Base-by-base conservation (phyloP, 2,113 vertebrate genomes). In the Catharus bicknelli region DNA sequence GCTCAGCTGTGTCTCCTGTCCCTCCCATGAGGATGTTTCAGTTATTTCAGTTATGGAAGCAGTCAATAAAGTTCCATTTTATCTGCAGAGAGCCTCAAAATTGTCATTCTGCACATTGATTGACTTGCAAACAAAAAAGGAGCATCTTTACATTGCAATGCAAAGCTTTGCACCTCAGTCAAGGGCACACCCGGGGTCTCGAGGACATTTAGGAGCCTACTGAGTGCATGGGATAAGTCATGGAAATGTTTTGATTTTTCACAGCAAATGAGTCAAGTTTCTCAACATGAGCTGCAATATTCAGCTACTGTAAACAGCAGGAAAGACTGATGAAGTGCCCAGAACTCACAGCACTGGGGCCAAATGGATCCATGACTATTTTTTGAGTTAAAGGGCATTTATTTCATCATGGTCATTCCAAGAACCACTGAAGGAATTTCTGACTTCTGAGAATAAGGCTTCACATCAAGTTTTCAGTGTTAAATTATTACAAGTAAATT, bases 331-430 rank as follows among this genome's bases (percentile, higher is more conserved):
- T 11, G 19, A 27, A 48, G 13, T 11, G 30, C 47, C 48, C 42
- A 47, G 29, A 30, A 34, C 8, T 73, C 45, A 77, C 29, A 82
- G 36, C 13, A 14, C 25, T 45, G 43, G 5, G 29, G 38, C 32
- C 14, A 54, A 11, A 11, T 36, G 25, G 38, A 40, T 45, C 18
- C 61, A 32, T 0, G 0, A 12, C 11, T 30, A 1, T 3, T 82
- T 90, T 16, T 38, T 7, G n/a, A 38, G 4, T 40, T 55, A 29
- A 51, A 6, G 14, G 1, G 0, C 13, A 66, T 82, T 90, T 61
- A 43, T 58, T 78, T 78, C 26, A 64, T 38, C n/a, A 7, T 4
- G 10, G 13, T 5, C 22, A 36, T 51, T 90, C 54, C n/a, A 81
- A 48, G 40, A 88, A 38, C 7, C 10, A 38, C 3, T 30, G 17